These are phyloP conservation scores for Dicyrtoma fusca DNA, from an alignment of 2,888 invertebrate genomes.

Conservation along the genomic window DNA sequence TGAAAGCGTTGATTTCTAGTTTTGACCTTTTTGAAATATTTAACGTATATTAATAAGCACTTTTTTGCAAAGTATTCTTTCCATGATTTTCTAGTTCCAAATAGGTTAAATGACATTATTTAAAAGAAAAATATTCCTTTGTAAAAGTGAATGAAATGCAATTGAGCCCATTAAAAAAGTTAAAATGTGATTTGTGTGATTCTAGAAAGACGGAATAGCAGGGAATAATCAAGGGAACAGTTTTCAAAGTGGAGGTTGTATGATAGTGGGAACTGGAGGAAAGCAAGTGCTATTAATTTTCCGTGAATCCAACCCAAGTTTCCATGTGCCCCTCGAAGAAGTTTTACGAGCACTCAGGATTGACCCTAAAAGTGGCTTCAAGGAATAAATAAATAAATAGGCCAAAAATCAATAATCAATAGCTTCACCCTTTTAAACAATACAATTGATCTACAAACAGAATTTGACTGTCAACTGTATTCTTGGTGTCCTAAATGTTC, in stretches of 20 bases:
- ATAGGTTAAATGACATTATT: no score
- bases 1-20: no score
- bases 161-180: no score
- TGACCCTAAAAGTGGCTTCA: not conserved
- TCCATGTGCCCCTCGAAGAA: not conserved
- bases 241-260: constrained; percentile 29
- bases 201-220: constrained; percentile 14
- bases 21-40: no score
- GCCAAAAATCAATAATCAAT: not conserved
- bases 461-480: no score
- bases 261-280: constrained; percentile 9
- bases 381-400: not conserved
- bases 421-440: not conserved
- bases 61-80: not conserved
- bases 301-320: not conserved
- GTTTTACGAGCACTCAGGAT: constrained; percentile 11
- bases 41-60: not conserved
- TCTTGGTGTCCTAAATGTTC: not conserved
- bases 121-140: no score
- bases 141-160: no score
- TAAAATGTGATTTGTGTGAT: no score
- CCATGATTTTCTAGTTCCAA: no score
- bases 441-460: not conserved
- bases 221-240: constrained; percentile 12
- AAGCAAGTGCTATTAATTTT: constrained; percentile 11